Conservation (phyloP, 2,888 invertebrate genomes). For the Antitype chi region DNA sequence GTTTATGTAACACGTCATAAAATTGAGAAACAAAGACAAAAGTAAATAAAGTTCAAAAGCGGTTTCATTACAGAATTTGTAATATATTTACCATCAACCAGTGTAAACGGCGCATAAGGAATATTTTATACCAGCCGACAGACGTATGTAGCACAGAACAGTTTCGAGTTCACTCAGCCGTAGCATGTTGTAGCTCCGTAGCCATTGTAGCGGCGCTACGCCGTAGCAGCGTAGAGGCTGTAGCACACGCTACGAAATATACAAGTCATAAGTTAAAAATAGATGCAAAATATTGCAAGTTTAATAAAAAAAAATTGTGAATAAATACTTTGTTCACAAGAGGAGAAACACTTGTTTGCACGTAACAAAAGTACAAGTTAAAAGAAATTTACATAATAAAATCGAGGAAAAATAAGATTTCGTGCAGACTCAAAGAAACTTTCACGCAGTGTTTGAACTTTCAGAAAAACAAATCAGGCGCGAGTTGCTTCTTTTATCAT, state of each 20-base stretch:
- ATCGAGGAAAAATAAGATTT: conserved; percentile 62
- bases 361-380: conserved; percentile 48
- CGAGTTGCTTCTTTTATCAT: conserved; percentile 52
- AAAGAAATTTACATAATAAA: conserved; percentile 63
- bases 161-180: conserved; percentile 64
- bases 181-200: conserved; percentile 65
- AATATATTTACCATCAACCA: conserved; percentile 10
- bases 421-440: conserved; percentile 45
- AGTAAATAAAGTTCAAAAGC: conserved; percentile 30
- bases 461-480: conserved; percentile 61
- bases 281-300: conserved; percentile 17
- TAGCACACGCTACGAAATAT: conserved; percentile 37
- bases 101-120: conserved; percentile 36
- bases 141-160: conserved; percentile 37
- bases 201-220: conserved; percentile 48
- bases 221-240: conserved; percentile 49
- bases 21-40: background rate
- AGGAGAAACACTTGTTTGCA: conserved; percentile 56
- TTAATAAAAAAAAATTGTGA: no score
- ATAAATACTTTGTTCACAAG: conserved; percentile 22
- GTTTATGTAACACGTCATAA: conserved; percentile 12
- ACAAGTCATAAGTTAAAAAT: conserved; percentile 14
- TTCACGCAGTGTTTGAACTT: conserved; percentile 59
- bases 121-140: conserved; percentile 49
- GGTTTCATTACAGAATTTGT: conserved; percentile 20